Evolutionary conservation across 2,113 vertebrate species (phyloP).

Genomic region (Pristiophorus japonicus): DNA sequence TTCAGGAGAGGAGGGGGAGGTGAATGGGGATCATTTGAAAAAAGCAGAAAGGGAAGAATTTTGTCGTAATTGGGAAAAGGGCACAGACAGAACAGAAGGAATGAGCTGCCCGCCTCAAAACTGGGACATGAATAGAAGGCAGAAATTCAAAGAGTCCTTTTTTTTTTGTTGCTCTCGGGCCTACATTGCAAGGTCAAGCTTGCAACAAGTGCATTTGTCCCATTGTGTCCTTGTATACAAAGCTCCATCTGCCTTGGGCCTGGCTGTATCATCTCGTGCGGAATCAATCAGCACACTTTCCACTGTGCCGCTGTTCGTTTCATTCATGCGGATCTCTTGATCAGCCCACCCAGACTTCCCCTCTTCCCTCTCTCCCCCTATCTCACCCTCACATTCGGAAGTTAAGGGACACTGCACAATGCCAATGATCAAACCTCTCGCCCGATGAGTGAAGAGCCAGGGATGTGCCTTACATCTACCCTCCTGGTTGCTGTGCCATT

Average conservation of each 20-base stretch:
- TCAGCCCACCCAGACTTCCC: constrained; percentile 62
- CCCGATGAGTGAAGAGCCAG: neutral
- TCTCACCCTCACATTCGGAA: neutral
- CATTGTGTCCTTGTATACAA: constrained; percentile 52
- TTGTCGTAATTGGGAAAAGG: neutral
- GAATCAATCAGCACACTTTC: constrained; percentile 42
- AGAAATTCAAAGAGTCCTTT: neutral
- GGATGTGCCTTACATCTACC: neutral
- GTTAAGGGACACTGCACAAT: neutral
- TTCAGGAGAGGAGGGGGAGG: neutral
- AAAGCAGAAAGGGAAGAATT: neutral
- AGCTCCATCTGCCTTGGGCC: constrained; percentile 66
- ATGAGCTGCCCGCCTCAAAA: neutral
- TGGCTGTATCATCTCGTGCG: constrained; percentile 39
- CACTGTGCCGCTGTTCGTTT: neutral
- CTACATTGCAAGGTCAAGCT: constrained; percentile 43
- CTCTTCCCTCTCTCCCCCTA: neutral
- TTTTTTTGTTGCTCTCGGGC: neutral
- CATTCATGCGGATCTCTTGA: constrained; percentile 48
- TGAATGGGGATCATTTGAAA: neutral
- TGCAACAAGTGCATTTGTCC: constrained; percentile 50
- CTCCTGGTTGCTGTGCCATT: neutral
- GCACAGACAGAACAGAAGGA: neutral
- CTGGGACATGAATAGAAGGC: neutral
- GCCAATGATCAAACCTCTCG: neutral